Conservation (phyloP, 2,888 invertebrate species). For the Chrysolina haemoptera region DNA sequence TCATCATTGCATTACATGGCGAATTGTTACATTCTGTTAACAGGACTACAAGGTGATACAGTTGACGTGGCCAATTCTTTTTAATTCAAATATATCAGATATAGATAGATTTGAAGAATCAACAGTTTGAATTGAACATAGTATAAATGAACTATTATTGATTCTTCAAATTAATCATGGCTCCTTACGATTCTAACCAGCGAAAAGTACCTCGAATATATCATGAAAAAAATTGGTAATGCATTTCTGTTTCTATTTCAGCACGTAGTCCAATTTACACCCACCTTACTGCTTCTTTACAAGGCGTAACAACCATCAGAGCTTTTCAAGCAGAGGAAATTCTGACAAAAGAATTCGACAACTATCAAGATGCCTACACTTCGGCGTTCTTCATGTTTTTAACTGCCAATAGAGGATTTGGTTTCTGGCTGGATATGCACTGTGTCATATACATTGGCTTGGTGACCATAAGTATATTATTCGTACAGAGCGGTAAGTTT, state of each 20-base stretch:
- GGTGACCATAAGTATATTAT: slow-evolving; percentile 77
- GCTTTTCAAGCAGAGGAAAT: slow-evolving; percentile 78
- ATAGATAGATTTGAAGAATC: too few species aligned
- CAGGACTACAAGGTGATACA: too few species aligned
- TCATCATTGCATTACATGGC: too few species aligned
- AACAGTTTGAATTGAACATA: too few species aligned
- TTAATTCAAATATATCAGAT: too few species aligned
- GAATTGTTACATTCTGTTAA: too few species aligned
- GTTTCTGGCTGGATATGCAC: slow-evolving; percentile 79
- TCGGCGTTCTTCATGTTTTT: slow-evolving; percentile 81
- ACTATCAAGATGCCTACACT: slow-evolving; percentile 77
- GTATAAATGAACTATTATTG: too few species aligned
- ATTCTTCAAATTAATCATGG: too few species aligned
- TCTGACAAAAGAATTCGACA: slow-evolving; percentile 75
- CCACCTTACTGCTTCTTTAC: slow-evolving; percentile 81
- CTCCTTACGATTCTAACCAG: too few species aligned
- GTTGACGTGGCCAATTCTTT: too few species aligned
- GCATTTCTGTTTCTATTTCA: slow-evolving; percentile 60
- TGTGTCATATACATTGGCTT: slow-evolving; percentile 77
- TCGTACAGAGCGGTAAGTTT: slow-evolving; percentile 73
- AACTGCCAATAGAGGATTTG: slow-evolving; percentile 78
- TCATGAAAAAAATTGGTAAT: too few species aligned
- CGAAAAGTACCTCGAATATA: too few species aligned
- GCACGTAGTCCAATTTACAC: slow-evolving; percentile 85
- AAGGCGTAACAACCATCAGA: slow-evolving; percentile 84